These are phyloP conservation scores for Sialia sialis DNA, from an alignment of 2,113 vertebrate genomes.

Conservation along the genomic window DNA sequence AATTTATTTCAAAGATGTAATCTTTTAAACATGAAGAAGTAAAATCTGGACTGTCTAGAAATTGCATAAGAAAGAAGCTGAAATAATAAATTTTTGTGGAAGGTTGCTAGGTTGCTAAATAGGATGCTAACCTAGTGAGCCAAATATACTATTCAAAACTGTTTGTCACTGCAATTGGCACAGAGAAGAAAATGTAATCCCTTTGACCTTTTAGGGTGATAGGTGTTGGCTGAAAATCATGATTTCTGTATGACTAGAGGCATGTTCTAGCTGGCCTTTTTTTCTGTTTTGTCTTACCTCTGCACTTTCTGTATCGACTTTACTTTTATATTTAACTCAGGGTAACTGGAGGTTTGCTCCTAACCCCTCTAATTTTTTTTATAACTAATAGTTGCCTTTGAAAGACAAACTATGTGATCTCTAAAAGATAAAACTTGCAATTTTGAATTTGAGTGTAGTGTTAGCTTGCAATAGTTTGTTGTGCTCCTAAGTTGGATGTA, in stretches of 20 bases:
- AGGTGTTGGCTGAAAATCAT: not conserved
- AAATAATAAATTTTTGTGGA: not conserved
- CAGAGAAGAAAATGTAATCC: not conserved
- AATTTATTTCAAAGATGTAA: not conserved
- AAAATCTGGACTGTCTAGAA: not conserved
- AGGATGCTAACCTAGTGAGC: not conserved
- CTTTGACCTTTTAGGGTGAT: not conserved
- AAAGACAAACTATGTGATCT: not conserved
- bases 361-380: not conserved
- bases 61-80: not conserved
- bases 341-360: not conserved
- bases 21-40: not conserved
- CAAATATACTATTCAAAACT: not conserved
- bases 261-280: accelerated
- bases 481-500: not conserved
- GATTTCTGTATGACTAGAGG: not conserved
- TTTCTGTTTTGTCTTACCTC: not conserved
- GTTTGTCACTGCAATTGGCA: not conserved
- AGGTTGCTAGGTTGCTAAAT: not conserved
- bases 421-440: not conserved
- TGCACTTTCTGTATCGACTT: not conserved
- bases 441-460: not conserved
- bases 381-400: not conserved
- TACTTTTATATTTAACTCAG: not conserved
- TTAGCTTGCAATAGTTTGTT: not conserved